These are phyloP conservation scores for Oriolus oriolus DNA, from an alignment of 2,113 vertebrate genomes.

Conservation along the genomic window DNA sequence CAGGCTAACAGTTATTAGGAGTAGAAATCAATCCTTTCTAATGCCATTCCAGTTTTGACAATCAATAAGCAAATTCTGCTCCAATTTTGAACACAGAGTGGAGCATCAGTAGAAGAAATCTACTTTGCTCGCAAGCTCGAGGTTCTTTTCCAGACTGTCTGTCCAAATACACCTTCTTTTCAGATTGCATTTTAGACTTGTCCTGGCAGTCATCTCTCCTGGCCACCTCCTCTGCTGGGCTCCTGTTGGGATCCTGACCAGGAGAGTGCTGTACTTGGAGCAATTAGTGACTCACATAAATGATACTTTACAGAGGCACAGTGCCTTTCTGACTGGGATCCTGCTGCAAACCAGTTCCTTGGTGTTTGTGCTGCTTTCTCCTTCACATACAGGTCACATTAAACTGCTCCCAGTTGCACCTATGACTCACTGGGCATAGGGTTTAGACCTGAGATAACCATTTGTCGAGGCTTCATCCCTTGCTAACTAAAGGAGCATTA, in stretches of 20 bases:
- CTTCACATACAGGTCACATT: neutral
- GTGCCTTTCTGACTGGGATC: neutral
- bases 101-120: neutral
- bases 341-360: neutral
- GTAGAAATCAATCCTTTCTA: neutral
- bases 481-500: neutral
- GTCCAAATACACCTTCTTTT: neutral
- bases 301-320: neutral
- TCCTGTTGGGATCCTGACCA: neutral
- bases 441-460: neutral
- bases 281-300: neutral
- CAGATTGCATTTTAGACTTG: neutral
- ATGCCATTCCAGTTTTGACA: neutral
- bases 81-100: neutral
- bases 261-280: neutral
- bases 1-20: neutral
- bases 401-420: neutral
- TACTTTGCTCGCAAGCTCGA: neutral
- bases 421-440: neutral
- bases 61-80: neutral
- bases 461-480: neutral
- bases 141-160: neutral
- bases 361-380: neutral
- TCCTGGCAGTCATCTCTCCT: neutral
- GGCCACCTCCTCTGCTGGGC: neutral